Evolutionary conservation across 2,113 vertebrate species (phyloP), one percentile per base, ranked within the genome.

Genomic region (Notothenia rossii): DNA sequence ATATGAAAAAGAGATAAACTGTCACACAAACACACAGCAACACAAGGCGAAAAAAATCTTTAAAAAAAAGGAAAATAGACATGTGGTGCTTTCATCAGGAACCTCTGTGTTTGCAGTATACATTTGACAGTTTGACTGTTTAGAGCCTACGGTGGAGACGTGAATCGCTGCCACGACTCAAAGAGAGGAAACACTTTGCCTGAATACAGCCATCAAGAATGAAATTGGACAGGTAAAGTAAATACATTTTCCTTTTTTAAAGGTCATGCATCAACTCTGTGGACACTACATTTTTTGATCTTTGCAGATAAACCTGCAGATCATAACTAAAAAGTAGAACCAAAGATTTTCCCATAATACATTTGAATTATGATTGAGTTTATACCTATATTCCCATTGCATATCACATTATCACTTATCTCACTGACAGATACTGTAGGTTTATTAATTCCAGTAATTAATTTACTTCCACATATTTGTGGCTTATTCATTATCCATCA

Each of bases 111-210:
- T 45, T 49, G 29, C 22, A 48, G 49, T 7, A 2, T 4, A 40
- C 49, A 45, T 20, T 9, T 59, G 58, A 73, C 69, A 45, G 40
- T 61, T 20, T 56, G 33, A 25, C 45, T 62, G 51, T 33, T 20
- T 29, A 50, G 53, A 61, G 84, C 71, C 29, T 25, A 53, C 74
- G 50, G 36, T 40, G 36, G 36, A 40, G 36, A 7, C 36, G 36
- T 40, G 36, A 40, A 40, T 7, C 36, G 36, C 36, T 40, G 36
- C 36, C 36, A 40, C 7, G 5, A 40, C 36, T 40, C 36, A 40
- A 40, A 40, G 36, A 40, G 7, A 40, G 36, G 36, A 40, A 40
- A 40, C 36, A 8, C 36, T 40, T 5, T 40, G 29, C 29, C 29
- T 29, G 36, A 40, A 40, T 40, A 7, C 36, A 40, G 36, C 36